phyloP scores from a whole-genome alignment of 2,888 invertebrate genomes.

The Caenorhabditis sp. region DNA sequence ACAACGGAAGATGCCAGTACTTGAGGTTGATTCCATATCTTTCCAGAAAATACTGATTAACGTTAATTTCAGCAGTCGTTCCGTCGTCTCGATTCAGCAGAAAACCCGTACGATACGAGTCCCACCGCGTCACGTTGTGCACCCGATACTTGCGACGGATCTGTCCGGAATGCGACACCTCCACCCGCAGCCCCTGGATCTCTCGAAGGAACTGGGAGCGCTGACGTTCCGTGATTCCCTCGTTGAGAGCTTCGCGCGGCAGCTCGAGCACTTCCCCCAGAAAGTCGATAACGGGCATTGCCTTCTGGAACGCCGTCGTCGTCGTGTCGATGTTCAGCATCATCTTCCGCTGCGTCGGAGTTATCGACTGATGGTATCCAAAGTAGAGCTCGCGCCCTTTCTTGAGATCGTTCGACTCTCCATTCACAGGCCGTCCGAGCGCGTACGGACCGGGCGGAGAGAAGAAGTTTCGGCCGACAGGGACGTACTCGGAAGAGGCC shows the following conservation, averaged over 20 bases:
- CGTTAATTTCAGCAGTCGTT: constrained; percentile 99
- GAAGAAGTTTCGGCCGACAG: constrained; percentile 99
- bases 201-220: constrained; percentile 99
- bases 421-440: constrained; percentile 84
- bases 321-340: constrained; percentile 96
- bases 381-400: constrained; percentile 88
- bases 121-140: constrained; percentile 97
- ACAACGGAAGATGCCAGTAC: constrained; percentile 93
- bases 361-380: constrained; percentile 99
- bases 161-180: constrained; percentile 98
- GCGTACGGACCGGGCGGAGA: constrained; percentile 86
- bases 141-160: constrained; percentile 99
- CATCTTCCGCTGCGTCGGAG: constrained; percentile 99
- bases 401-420: constrained; percentile 81
- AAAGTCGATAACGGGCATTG: constrained; percentile 99
- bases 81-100: too few relatives aligned
- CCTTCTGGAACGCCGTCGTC: constrained; percentile 99
- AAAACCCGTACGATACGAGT: constrained; percentile 98
- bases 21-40: constrained; percentile 86
- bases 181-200: constrained; percentile 99
- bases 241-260: constrained; percentile 82
- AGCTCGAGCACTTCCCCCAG: constrained; percentile 91
- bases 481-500: constrained; percentile 99
- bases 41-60: constrained; percentile 98
- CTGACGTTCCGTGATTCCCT: constrained; percentile 76